Evolutionary conservation across 2,113 vertebrate genomes (phyloP), one percentile per base, ranked within the genome.

Genomic region (Holacanthus passer): DNA sequence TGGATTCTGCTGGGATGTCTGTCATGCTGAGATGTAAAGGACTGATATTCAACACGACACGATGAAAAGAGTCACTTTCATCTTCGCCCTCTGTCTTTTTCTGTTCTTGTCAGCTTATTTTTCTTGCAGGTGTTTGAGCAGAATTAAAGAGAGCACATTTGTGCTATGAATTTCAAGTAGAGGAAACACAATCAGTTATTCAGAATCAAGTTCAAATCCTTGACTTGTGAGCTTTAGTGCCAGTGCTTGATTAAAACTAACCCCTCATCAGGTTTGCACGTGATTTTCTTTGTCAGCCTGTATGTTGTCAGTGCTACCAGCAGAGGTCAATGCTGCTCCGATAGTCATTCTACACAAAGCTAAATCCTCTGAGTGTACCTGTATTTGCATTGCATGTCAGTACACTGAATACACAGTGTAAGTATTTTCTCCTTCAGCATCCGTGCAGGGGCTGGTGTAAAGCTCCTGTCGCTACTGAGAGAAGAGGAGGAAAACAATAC

Each of bases 271-370:
- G 45, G 31, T 52, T 53, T n/a, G n/a, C n/a, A 4, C 11, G 5
- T 35, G 27, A 41, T 37, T 67, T 41, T 64, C n/a, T 19, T 5
- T 2, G 0, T 29, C 22, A 60, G 73, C 17, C 19, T 75, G 71
- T 11, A 82, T 35, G 81, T 81, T 52, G 47, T 55, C 12, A 35
- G 1, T 19, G 1, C 24, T 55, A 64, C 89, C 93, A 93, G 72
- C 66, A 93, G 91, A 91, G 90, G 92, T 89, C 92, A 79, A 32
- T 88, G 73, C 66, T 82, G 82, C 52, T 87, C 75, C 84, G 48
- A 67, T 19, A 65, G 76, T 60, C 12, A 9, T 5, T 53, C 27
- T 7, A 16, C 55, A 20, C 22, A 10, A 10, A 47, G 24, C 10
- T 7, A 24, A 65, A 53, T 45, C 14, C 7, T 73, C 32, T 29